Base-by-base conservation (phyloP, 1,140 invertebrate species). In the Bombus balteatus region DNA sequence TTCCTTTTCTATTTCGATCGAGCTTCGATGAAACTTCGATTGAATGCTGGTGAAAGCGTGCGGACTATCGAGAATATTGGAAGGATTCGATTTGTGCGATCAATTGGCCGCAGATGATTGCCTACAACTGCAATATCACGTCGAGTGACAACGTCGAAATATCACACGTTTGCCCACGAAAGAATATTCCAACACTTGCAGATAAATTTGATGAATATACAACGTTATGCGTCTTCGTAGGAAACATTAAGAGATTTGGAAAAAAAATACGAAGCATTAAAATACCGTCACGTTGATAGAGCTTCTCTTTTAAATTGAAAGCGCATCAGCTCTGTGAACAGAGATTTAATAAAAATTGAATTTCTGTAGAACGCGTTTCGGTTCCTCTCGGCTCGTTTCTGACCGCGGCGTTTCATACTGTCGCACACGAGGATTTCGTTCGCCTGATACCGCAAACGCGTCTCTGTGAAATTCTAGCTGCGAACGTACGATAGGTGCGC, bases 341-440 rank as follows among this genome's bases (percentile, higher is more conserved):
- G 66, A 37, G 8, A 37, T 22, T 70, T 39, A 70, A 72, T 72
- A n/a, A 72, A 41, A 72, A 72, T 72, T n/a, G 39, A 71, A n/a
- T 71, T 71, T 13, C 37, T 2, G 8, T 13, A 9, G 28, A 28
- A 71, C 37, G 37, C 37, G 22, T 71, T n/a, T 6, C 4, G 25
- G 28, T 41, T 28, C 37, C 25, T 12, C 37, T 8, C 37, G 25
- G 10, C 39, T 34, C 34, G 22, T 39, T 76, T 32, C 73, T 53
- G 73, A 32, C 22, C 43, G 18, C 47, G 0, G 12, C 43, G 32
- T 53, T 74, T 53, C 73, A 22, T 34, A 32, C 72, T 25, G 13
- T 74, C 41, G 41, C 43, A 10, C 28, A 47, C 6, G 37, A 22
- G 73, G 1, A 37, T 57, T 28, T 57, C n/a, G 32, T 53, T 53